These are phyloP conservation scores for Ciconia maguari DNA, from an alignment of 2,113 vertebrate species.

Conservation along the genomic window DNA sequence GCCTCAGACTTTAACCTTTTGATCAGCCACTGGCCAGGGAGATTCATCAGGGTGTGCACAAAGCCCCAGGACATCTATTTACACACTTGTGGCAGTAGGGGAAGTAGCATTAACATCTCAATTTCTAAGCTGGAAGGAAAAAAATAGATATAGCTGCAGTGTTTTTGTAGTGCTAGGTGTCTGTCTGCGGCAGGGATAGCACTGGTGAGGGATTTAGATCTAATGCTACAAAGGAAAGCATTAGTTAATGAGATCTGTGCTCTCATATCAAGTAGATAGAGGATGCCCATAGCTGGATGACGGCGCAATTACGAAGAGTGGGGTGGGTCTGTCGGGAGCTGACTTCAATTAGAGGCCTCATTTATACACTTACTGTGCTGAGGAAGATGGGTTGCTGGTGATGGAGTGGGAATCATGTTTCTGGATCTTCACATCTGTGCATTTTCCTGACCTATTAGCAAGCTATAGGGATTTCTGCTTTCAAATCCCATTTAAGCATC, in stretches of 20 bases:
- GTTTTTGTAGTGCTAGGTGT: background rate
- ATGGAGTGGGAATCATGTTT: background rate
- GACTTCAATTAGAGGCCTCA: background rate
- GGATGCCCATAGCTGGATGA: background rate
- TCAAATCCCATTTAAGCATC: background rate
- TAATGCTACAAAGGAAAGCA: background rate
- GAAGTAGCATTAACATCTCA: background rate
- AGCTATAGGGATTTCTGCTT: background rate
- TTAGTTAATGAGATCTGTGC: background rate
- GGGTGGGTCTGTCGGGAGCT: background rate
- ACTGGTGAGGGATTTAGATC: background rate
- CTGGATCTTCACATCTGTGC: background rate
- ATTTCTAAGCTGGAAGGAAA: background rate
- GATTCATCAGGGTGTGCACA: background rate
- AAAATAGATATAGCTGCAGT: background rate
- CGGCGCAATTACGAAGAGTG: accelerated
- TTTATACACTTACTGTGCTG: background rate
- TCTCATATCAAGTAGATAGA: background rate
- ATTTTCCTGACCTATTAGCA: background rate
- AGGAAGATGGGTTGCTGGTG: background rate
- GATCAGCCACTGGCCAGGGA: background rate
- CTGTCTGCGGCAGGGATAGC: background rate
- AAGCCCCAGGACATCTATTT: background rate
- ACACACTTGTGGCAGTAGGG: background rate
- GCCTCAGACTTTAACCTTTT: background rate